Percentiles rank a stretch among this genome's conserved stretches.
phyloP scores from a whole-genome alignment of 2,888 invertebrate species.

The Tinea pellionella region DNA sequence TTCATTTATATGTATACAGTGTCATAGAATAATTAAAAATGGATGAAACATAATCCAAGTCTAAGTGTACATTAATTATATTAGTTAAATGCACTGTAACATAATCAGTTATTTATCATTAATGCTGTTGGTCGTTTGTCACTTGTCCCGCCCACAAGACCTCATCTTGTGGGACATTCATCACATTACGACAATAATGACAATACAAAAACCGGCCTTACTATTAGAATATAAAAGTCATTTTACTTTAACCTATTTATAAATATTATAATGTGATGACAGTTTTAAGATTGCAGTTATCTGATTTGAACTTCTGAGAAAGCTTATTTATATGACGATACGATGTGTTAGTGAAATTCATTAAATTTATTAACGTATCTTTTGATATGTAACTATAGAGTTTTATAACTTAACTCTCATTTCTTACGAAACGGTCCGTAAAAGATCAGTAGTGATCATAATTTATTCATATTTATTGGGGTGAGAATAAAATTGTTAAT shows the following conservation, averaged over 20 bases:
- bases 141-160: slow-evolving; percentile 59
- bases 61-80: slow-evolving; percentile 49
- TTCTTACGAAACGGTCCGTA: not conserved
- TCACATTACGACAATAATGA: slow-evolving; percentile 30
- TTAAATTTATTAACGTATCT: slow-evolving; percentile 28
- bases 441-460: not conserved
- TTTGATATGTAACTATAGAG: not conserved
- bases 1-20: too few relatives aligned
- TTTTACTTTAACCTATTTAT: not conserved
- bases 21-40: not conserved
- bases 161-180: slow-evolving; percentile 44
- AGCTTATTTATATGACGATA: slow-evolving; percentile 40
- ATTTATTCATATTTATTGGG: not conserved
- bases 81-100: slow-evolving; percentile 61
- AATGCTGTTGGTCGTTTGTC: slow-evolving; percentile 62
- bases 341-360: slow-evolving; percentile 16
- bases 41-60: not conserved
- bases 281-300: slow-evolving; percentile 53
- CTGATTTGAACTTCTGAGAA: slow-evolving; percentile 53
- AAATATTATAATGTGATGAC: slow-evolving; percentile 40
- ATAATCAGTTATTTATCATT: slow-evolving; percentile 68
- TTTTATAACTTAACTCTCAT: not conserved
- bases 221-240: not conserved
- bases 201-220: slow-evolving; percentile 39
- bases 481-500: not conserved